Evolutionary conservation across 2,888 invertebrate species (phyloP), one percentile per base, ranked within the genome.

Genomic region (Apamea epomidion): DNA sequence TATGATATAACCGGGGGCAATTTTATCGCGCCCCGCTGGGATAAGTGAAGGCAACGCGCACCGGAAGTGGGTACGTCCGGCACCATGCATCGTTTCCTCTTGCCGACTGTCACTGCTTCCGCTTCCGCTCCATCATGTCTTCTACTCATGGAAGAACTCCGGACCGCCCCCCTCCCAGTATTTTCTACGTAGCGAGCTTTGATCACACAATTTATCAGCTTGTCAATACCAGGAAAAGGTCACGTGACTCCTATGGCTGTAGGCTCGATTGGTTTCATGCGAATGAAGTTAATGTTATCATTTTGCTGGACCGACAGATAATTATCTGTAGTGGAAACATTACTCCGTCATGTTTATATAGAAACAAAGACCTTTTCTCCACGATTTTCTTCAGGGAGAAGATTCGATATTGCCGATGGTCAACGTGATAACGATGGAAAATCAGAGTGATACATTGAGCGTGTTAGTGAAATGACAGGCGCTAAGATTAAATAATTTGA

Each of bases 151-250:
- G 92, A 92, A 88, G 90, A 91, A 87, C 90, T 67, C 14, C 62
- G 88, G 88, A 87, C 93, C 93, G 93, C 94, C 95, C 92, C 93
- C 91, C 89, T 89, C 88, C 89, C 90, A 89, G 75, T 14, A 91
- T 95, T 95, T 95, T 93, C 94, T 91, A 92, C 93, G 93, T 90
- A 93, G 90, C 91, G 91, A 93, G 92, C 95, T 95, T 94, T 95
- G 95, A 96, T 95, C 94, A 93, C 86, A 92, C 95, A 93, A 97
- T 97, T 96, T 97, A 97, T 97, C 96, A 95, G 94, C 92, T 95
- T 97, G 96, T 97, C 97, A 96, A 95, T 94, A 93, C 93, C 96
- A 96, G 97, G 96, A 97, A 96, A 92, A 93, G 92, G 96, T 91
- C 96, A 96, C 96, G 96, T 94, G 96, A 88, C 95, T 92, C 89